These are phyloP conservation scores for Gymnogyps californianus DNA, from an alignment of 2,113 vertebrate genomes.

Conservation along the genomic window DNA sequence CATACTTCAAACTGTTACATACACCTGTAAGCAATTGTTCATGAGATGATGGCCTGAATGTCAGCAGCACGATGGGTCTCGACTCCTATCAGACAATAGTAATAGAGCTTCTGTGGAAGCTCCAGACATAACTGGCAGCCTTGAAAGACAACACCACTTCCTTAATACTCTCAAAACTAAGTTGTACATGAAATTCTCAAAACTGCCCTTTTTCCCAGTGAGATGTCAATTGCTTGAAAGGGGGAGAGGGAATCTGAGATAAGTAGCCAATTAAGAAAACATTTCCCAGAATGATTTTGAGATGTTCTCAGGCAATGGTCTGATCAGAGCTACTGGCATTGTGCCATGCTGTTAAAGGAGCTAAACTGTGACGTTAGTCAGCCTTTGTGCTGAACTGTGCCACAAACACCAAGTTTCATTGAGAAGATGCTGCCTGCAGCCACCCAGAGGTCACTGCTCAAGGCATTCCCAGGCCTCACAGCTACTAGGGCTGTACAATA, in stretches of 20 bases:
- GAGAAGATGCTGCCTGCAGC: not conserved
- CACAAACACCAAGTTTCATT: not conserved
- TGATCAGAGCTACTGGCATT: not conserved
- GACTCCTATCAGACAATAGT: not conserved
- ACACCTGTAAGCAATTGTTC: not conserved
- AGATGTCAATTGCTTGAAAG: not conserved
- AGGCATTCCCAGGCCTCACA: not conserved
- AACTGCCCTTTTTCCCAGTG: not conserved
- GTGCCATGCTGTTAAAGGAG: not conserved
- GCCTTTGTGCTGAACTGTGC: not conserved
- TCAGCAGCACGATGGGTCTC: not conserved
- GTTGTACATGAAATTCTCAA: not conserved
- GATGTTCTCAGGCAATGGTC: not conserved
- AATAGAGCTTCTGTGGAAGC: not conserved
- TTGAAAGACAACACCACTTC: not conserved
- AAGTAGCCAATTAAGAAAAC: not conserved
- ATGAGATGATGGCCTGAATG: not conserved
- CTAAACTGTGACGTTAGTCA: not conserved
- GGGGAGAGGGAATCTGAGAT: not conserved
- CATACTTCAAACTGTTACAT: not conserved
- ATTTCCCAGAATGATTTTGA: not conserved
- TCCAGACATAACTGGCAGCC: not conserved
- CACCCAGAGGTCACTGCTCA: not conserved
- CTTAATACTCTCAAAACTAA: not conserved
- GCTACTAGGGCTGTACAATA: not conserved